Evolutionary conservation across 2,888 invertebrate species (phyloP).

Genomic region (Caenorhabditis drosophilae): DNA sequence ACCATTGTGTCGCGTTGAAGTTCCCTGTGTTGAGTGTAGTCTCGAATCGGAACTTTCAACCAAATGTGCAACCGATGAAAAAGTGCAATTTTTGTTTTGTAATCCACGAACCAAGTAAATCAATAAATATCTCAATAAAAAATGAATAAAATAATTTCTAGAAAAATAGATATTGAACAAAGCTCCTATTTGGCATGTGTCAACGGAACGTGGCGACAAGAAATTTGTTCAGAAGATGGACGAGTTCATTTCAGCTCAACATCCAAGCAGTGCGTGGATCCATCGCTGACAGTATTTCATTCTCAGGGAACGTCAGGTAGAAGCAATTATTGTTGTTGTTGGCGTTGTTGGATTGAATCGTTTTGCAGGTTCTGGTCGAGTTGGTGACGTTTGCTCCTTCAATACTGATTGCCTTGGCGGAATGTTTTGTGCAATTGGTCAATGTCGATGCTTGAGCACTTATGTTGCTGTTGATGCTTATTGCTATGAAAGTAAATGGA

Average conservation of each 20-base stretch:
- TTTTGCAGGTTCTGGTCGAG: conserved; percentile 51
- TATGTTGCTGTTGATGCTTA: conserved; percentile 55
- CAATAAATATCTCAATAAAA: not conserved
- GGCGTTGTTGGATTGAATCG: not conserved
- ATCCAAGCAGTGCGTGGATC: conserved; percentile 40
- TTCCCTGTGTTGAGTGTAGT: no score
- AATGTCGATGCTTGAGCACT: conserved; percentile 52
- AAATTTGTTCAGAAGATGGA: conserved; percentile 39
- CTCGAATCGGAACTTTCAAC: not conserved
- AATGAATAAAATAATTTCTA: conserved; percentile 9
- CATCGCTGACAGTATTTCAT: conserved; percentile 35
- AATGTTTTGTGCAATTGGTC: conserved; percentile 57
- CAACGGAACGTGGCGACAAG: conserved; percentile 40
- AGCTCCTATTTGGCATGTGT: conserved; percentile 38
- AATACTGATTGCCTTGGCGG: conserved; percentile 61
- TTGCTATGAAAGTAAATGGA: conserved; percentile 51
- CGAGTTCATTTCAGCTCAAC: conserved; percentile 35
- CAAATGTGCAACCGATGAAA: not conserved
- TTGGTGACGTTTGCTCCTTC: conserved; percentile 56
- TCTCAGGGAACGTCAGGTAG: conserved; percentile 52
- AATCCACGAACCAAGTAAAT: conserved; percentile 52
- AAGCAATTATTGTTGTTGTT: not conserved
- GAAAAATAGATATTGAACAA: conserved; percentile 48
- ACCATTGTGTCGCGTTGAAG: no score
- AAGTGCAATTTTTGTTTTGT: conserved; percentile 38